These are phyloP conservation scores for Poeciliopsis retropinna DNA, from an alignment of 2,113 vertebrate genomes.

Conservation along the genomic window DNA sequence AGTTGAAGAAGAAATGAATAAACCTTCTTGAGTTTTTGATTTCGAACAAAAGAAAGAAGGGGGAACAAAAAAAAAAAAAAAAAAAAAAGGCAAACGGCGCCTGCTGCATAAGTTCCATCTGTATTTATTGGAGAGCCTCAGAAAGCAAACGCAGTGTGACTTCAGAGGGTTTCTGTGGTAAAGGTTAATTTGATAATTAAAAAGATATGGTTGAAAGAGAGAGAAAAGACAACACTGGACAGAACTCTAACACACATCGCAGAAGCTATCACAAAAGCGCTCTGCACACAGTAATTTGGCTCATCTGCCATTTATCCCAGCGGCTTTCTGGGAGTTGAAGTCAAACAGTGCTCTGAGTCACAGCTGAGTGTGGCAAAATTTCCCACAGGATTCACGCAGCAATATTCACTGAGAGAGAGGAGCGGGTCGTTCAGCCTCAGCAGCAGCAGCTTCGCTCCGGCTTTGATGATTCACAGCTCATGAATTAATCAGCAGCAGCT, in stretches of 20 bases:
- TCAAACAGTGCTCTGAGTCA: constrained; percentile 47
- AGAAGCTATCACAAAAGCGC: constrained; percentile 12
- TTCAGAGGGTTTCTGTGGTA: not conserved
- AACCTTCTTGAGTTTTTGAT: constrained; percentile 53
- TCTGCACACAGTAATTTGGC: constrained; percentile 25
- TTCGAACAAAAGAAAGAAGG: constrained; percentile 37
- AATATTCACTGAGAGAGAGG: constrained; percentile 39
- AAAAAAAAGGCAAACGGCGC: too few relatives aligned
- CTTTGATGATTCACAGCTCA: constrained; percentile 64
- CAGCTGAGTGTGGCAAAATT: constrained; percentile 39
- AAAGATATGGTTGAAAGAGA: constrained; percentile 4
- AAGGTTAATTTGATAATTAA: not conserved
- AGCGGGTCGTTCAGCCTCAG: constrained; percentile 25
- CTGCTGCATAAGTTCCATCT: not conserved
- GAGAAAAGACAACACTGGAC: not conserved
- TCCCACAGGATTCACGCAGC: constrained; percentile 49
- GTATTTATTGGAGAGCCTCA: not conserved
- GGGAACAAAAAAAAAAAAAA: too few relatives aligned
- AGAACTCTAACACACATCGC: not conserved
- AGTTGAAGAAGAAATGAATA: constrained; percentile 71
- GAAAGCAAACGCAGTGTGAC: not conserved
- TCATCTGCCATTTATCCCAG: constrained; percentile 16
- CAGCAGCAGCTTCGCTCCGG: constrained; percentile 32
- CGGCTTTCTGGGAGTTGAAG: constrained; percentile 39
- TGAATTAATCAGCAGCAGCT: constrained; percentile 61